Evolutionary conservation across 1,140 invertebrate species (phyloP).

Genomic region (Aphelinus atriplicis): DNA sequence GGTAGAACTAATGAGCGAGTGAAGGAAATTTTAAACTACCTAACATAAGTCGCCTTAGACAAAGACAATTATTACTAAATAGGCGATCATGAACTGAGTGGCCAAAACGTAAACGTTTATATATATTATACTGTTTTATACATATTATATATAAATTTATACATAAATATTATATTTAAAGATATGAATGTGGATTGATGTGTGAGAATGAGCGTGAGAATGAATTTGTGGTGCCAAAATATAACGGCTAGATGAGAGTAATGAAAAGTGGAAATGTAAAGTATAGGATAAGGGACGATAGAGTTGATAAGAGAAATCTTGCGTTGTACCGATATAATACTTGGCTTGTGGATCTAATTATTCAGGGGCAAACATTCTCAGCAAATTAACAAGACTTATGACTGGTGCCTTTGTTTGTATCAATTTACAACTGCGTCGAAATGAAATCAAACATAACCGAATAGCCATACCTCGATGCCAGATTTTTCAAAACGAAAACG

Average conservation of each 20-base stretch:
- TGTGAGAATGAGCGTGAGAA: constrained; percentile 48
- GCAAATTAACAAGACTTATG: constrained; percentile 57
- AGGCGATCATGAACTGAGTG: constrained; percentile 63
- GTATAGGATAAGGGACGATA: constrained; percentile 20
- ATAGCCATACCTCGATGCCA: constrained; percentile 53
- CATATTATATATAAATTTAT: constrained; percentile 45
- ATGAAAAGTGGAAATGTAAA: constrained; percentile 39
- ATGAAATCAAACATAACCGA: constrained; percentile 37
- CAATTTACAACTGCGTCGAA: constrained; percentile 39
- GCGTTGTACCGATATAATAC: constrained; percentile 29
- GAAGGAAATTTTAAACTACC: constrained; percentile 60
- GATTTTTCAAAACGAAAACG: constrained; percentile 22
- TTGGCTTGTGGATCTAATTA: constrained; percentile 31
- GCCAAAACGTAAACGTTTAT: constrained; percentile 66
- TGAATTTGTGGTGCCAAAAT: constrained; percentile 63
- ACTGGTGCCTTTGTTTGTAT: constrained; percentile 64
- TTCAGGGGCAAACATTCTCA: constrained; percentile 44
- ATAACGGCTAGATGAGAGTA: constrained; percentile 46
- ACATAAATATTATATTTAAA: constrained; percentile 39
- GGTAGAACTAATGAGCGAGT: constrained; percentile 56
- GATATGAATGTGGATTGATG: constrained; percentile 44
- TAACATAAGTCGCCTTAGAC: constrained; percentile 54
- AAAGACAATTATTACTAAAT: constrained; percentile 61
- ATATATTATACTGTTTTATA: constrained; percentile 63
- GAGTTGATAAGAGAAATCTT: constrained; percentile 30